Conservation (phyloP, 2,797 vertebrate genomes). For the Eulemur coronatus region DNA sequence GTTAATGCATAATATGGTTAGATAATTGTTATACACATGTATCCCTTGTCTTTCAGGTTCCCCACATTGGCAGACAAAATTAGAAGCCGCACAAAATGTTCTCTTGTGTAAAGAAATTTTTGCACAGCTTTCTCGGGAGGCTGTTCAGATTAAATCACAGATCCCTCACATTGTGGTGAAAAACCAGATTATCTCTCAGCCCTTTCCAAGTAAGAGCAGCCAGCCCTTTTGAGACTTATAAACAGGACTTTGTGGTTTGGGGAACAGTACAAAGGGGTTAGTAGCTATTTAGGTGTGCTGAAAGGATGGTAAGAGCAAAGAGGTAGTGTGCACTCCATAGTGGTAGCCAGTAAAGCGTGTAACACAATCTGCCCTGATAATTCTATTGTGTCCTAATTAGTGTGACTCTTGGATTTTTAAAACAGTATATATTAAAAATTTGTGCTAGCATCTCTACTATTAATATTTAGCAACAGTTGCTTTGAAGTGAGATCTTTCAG, state of each 20-base stretch:
- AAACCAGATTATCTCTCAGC: conserved; percentile 99
- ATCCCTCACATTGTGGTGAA: conserved; percentile 99
- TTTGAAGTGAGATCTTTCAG: not conserved
- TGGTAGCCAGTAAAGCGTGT: not conserved
- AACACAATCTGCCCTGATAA: no score
- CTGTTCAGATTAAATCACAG: conserved; percentile 98
- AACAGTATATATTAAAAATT: not conserved
- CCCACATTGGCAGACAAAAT: conserved; percentile 94
- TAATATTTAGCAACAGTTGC: not conserved
- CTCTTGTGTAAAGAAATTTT: conserved; percentile 99
- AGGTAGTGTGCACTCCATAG: accelerated
- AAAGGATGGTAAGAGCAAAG: not conserved
- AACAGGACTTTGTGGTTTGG: not conserved
- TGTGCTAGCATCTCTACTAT: not conserved
- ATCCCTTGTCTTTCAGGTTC: conserved; percentile 86
- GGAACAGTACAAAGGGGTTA: not conserved
- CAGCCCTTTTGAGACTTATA: not conserved
- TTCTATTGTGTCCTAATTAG: not conserved
- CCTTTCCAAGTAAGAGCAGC: conserved; percentile 92
- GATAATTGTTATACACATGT: not conserved
- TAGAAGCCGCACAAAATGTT: conserved; percentile 97
- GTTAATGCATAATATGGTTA: not conserved
- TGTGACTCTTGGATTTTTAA: not conserved
- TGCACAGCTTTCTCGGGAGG: conserved; percentile 97
- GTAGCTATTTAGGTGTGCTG: not conserved